Conservation (phyloP, 2,113 vertebrate genomes). For the Cacatua alba region DNA sequence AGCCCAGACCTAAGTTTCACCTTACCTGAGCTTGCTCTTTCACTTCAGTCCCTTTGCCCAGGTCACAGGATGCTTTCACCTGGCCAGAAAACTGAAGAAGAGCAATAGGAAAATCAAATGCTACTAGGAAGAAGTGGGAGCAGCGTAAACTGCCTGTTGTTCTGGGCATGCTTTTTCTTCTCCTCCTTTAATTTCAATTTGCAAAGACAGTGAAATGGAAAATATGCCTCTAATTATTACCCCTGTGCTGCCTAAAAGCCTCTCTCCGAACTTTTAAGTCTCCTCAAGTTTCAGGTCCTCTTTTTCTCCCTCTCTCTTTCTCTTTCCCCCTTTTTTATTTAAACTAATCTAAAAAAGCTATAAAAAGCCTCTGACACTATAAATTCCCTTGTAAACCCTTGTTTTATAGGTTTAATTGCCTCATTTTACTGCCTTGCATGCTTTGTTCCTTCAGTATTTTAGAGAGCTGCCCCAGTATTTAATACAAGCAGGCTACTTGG, state of each 20-base stretch:
- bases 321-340: constrained; percentile 70
- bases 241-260: constrained; percentile 77
- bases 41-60: neutral
- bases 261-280: constrained; percentile 80
- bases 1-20: neutral
- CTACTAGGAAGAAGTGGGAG: neutral
- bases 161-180: neutral
- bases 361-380: constrained; percentile 83
- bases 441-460: constrained; percentile 77
- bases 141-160: constrained; percentile 8
- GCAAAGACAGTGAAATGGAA: constrained; percentile 74
- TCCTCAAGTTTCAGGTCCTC: constrained; percentile 79
- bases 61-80: neutral
- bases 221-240: constrained; percentile 76
- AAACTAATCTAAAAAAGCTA: constrained; percentile 84
- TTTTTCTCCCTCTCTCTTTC: constrained; percentile 66
- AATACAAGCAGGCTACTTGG: constrained; percentile 32
- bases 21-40: neutral
- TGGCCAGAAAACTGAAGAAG: neutral
- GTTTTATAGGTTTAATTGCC: constrained; percentile 85
- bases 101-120: neutral
- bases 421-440: constrained; percentile 76
- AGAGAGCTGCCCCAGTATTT: constrained; percentile 66
- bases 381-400: constrained; percentile 82
- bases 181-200: constrained; percentile 51